phyloP scores from a whole-genome alignment of 1,140 invertebrate genomes.

The Trinorchestia longiramus region DNA sequence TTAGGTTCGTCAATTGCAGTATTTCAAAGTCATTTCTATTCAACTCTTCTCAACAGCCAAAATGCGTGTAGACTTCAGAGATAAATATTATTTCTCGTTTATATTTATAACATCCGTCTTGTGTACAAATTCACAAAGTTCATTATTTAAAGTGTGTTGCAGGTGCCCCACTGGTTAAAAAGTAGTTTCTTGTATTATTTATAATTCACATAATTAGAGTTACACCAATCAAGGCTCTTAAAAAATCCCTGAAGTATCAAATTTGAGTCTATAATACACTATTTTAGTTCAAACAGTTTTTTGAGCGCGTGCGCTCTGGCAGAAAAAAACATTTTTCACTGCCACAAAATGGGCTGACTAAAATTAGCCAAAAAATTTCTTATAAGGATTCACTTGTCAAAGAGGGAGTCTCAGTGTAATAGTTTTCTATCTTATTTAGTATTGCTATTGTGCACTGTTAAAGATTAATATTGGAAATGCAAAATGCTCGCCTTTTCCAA shows the following conservation, averaged over 20 bases:
- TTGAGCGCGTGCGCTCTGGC: neutral
- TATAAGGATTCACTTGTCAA: neutral
- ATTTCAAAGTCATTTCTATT: too few relatives aligned
- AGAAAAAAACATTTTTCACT: neutral
- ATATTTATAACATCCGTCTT: too few relatives aligned
- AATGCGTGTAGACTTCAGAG: too few relatives aligned
- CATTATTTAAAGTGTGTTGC: too few relatives aligned
- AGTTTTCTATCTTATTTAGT: neutral
- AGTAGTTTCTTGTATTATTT: neutral
- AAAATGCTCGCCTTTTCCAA: neutral
- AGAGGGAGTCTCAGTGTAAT: neutral
- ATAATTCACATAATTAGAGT: neutral
- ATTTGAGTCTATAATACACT: neutral
- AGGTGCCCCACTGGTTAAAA: neutral
- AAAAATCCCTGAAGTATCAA: neutral
- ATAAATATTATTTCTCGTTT: too few relatives aligned
- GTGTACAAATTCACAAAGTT: too few relatives aligned
- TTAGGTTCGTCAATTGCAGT: too few relatives aligned
- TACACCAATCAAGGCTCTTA: too few relatives aligned
- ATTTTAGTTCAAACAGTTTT: neutral
- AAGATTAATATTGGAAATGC: neutral
- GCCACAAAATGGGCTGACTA: neutral
- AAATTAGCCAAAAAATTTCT: neutral
- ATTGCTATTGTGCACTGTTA: neutral
- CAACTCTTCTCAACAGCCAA: too few relatives aligned